phyloP scores from a whole-genome alignment of 2,797 vertebrate species.

The Pseudocheirus occidentalis region DNA sequence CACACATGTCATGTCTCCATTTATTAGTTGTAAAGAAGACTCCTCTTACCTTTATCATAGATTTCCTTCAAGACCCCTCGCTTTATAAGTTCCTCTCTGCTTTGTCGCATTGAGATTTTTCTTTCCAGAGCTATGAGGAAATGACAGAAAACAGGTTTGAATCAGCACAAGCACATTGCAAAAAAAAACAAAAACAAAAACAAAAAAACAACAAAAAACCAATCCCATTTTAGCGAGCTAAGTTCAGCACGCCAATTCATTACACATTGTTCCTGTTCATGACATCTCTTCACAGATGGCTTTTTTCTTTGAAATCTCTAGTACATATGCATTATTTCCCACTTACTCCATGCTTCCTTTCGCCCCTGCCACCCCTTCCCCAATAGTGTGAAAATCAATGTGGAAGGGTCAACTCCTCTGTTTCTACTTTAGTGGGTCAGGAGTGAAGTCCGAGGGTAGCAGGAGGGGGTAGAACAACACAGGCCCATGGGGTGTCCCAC shows the following conservation, averaged over 20 bases:
- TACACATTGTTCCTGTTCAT: not conserved
- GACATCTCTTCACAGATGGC: not conserved
- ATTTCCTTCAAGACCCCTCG: conserved; percentile 98
- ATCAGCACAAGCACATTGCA: conserved; percentile 56
- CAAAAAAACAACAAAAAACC: too few species aligned
- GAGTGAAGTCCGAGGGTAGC: not conserved
- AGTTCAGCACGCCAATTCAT: not conserved
- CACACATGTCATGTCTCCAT: not conserved
- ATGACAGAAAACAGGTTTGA: conserved; percentile 70
- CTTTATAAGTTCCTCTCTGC: conserved; percentile 98
- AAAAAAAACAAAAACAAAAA: too few species aligned
- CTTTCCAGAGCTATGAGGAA: conserved; percentile 93
- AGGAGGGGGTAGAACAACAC: not conserved
- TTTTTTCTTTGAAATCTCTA: not conserved
- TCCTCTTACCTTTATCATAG: conserved; percentile 96
- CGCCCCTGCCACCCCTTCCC: not conserved
- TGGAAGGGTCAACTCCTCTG: not conserved
- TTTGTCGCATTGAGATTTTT: conserved; percentile 98
- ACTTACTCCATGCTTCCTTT: not conserved
- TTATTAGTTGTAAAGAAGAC: not conserved
- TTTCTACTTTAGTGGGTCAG: not conserved
- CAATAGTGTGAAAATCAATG: not conserved
- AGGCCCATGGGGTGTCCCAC: not conserved
- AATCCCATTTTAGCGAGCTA: not conserved
- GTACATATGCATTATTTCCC: not conserved